Evolutionary conservation across 2,113 vertebrate genomes (phyloP).

Genomic region (Crocuta crocuta): DNA sequence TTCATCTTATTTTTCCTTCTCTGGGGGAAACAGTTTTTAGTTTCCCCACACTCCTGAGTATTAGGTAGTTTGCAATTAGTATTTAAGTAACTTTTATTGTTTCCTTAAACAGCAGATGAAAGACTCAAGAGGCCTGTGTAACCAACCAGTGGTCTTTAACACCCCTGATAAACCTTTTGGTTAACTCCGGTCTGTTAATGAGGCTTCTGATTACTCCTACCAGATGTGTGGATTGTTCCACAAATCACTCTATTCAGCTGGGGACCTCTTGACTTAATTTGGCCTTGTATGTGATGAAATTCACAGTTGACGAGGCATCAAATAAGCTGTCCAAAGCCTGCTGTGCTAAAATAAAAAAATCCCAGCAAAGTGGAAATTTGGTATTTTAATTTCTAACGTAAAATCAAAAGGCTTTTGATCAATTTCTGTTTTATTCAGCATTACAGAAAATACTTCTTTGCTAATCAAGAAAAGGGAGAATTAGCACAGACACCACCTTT

Average conservation of each 20-base stretch:
- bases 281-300: conserved; percentile 36
- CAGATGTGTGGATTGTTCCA: conserved; percentile 65
- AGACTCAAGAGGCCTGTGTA: conserved; percentile 46
- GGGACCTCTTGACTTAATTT: conserved; percentile 61
- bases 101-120: conserved; percentile 39
- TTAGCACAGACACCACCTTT: conserved; percentile 35
- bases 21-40: background rate
- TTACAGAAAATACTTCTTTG: conserved; percentile 16
- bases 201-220: conserved; percentile 45
- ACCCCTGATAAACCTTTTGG: conserved; percentile 44
- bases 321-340: background rate
- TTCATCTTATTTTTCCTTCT: no score
- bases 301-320: conserved; percentile 9
- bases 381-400: conserved; percentile 27
- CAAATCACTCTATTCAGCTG: conserved; percentile 64
- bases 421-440: conserved; percentile 18
- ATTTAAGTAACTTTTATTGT: conserved; percentile 45
- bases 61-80: conserved; percentile 52
- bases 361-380: background rate
- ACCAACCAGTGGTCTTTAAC: conserved; percentile 59
- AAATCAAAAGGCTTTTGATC: conserved; percentile 22
- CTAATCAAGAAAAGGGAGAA: conserved; percentile 54
- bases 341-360: background rate
- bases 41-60: conserved; percentile 46
- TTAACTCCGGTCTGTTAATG: conserved; percentile 59